These are phyloP conservation scores for Momotus momota DNA, from an alignment of 2,797 vertebrate genomes.

Conservation along the genomic window DNA sequence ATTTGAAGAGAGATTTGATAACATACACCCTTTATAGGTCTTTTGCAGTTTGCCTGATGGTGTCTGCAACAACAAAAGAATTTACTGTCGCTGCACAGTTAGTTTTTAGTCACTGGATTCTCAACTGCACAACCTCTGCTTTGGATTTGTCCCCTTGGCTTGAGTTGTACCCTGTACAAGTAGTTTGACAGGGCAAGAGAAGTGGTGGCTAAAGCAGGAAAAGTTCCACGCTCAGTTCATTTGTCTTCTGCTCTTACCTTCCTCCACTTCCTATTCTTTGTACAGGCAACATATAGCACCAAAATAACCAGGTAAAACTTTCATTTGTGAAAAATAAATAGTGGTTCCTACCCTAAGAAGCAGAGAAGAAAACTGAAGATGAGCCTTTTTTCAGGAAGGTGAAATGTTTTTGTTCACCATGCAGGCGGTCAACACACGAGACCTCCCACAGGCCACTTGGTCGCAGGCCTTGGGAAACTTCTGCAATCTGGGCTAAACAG, in stretches of 20 bases:
- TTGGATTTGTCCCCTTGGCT: not conserved
- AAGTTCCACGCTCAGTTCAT: not conserved
- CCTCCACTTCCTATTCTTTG: not conserved
- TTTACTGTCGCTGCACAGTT: not conserved
- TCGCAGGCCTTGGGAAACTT: not conserved
- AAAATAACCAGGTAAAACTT: not conserved
- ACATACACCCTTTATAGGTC: not conserved
- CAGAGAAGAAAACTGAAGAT: not conserved
- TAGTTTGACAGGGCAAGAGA: not conserved
- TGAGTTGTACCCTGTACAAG: not conserved
- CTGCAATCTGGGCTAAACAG: not conserved
- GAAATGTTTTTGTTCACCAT: not conserved
- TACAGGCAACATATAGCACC: not conserved
- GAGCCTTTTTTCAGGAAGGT: not conserved
- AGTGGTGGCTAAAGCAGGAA: not conserved
- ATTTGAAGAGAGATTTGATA: not conserved
- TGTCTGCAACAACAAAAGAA: not conserved
- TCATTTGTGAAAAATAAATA: not conserved
- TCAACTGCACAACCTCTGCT: not conserved
- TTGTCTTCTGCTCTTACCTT: not conserved
- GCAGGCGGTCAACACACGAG: fast-evolving
- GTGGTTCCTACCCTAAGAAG: not conserved
- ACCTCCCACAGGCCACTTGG: not conserved
- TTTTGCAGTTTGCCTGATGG: not conserved
- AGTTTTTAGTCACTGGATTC: not conserved